Evolutionary conservation across 2,113 vertebrate genomes (phyloP).

Genomic region (Corythornis cristatus): DNA sequence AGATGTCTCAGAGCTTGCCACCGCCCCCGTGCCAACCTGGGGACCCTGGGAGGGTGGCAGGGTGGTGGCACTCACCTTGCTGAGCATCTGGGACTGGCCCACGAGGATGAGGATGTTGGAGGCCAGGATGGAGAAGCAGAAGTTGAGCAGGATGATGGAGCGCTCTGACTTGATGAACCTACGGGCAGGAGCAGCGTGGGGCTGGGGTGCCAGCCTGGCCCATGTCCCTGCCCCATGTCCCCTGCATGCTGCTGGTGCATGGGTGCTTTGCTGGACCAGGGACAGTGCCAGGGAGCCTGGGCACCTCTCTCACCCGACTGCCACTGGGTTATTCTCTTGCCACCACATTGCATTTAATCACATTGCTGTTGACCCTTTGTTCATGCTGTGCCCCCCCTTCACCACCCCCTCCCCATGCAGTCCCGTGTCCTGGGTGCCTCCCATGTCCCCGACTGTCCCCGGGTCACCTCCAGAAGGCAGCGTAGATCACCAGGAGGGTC

Average conservation of each 20-base stretch:
- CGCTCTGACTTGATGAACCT: conserved; percentile 97
- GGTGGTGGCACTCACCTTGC: conserved; percentile 84
- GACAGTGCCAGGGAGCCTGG: not conserved
- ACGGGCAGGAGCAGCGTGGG: not conserved
- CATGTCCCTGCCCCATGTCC: not conserved
- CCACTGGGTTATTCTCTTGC: not conserved
- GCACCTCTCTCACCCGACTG: not conserved
- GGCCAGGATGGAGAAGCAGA: conserved; percentile 96
- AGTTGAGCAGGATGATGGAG: conserved; percentile 97
- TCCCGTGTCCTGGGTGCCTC: accelerated
- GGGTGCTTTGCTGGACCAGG: accelerated
- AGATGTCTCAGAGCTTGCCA: accelerated
- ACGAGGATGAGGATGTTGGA: conserved; percentile 97
- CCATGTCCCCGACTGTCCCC: not conserved
- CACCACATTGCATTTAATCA: accelerated
- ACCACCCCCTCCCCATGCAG: not conserved
- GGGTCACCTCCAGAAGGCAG: conserved; percentile 93
- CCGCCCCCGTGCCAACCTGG: accelerated
- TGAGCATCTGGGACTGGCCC: conserved; percentile 96
- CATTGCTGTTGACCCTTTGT: accelerated
- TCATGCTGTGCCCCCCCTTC: accelerated
- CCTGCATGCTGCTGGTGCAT: accelerated
- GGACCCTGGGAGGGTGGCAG: accelerated
- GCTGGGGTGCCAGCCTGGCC: not conserved
- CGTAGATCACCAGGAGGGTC: conserved; percentile 93